phyloP scores from a whole-genome alignment of 2,113 vertebrate genomes.

The Equus przewalskii region DNA sequence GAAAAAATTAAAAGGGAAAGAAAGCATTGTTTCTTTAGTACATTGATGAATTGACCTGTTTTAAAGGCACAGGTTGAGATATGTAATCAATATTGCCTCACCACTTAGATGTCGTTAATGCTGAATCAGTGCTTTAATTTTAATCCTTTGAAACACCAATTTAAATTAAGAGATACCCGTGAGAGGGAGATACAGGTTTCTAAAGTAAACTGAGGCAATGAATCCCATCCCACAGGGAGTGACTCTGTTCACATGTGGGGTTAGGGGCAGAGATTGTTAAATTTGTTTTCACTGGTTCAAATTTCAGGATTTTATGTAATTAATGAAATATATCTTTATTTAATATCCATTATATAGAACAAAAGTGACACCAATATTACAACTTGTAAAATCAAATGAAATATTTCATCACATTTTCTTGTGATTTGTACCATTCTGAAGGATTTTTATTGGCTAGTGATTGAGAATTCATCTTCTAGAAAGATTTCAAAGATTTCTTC shows the following conservation, averaged over 20 bases:
- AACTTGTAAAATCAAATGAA: not conserved
- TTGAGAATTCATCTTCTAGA: not conserved
- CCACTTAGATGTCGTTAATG: not conserved
- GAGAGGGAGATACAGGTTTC: fast-evolving
- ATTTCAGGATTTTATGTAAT: not conserved
- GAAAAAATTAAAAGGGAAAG: not conserved
- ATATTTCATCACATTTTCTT: not conserved
- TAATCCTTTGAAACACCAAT: not conserved
- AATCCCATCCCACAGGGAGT: not conserved
- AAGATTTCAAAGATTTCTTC: not conserved
- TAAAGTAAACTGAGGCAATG: not conserved
- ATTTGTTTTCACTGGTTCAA: not conserved
- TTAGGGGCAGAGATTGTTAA: not conserved
- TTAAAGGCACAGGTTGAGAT: not conserved
- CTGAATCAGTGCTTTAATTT: not conserved
- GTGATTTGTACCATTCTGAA: not conserved
- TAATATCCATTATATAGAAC: not conserved
- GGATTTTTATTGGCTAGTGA: not conserved
- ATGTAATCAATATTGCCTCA: not conserved
- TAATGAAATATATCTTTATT: not conserved
- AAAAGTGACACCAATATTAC: not conserved
- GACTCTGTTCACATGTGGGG: not conserved
- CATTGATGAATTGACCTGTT: not conserved
- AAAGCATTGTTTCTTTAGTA: not conserved
- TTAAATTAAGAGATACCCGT: not conserved